phyloP scores from a whole-genome alignment of 2,797 vertebrate species.

The Darevskia mixta region DNA sequence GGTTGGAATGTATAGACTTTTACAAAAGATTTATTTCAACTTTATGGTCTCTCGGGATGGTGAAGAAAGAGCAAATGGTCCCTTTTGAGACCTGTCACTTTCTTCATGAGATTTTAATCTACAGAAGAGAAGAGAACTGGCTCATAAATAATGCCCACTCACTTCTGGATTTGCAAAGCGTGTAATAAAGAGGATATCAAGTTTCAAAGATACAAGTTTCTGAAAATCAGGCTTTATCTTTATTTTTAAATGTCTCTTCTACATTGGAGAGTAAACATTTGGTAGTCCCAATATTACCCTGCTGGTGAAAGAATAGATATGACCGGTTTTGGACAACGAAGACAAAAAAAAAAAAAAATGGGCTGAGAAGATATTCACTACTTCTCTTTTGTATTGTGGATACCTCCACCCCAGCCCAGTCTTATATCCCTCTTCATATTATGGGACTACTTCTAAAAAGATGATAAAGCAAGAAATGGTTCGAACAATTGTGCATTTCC shows the following conservation, averaged over 20 bases:
- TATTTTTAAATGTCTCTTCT: background rate
- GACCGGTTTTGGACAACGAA: background rate
- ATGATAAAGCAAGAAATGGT: background rate
- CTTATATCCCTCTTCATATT: background rate
- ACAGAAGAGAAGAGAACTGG: background rate
- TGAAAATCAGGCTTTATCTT: background rate
- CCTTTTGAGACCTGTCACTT: slow-evolving; percentile 29
- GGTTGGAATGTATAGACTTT: slow-evolving; percentile 31
- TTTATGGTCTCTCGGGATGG: background rate
- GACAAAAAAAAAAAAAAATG: background rate
- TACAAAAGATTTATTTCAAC: slow-evolving; percentile 19
- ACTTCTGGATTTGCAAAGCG: background rate
- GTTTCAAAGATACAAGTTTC: background rate
- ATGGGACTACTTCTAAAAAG: background rate
- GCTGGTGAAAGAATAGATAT: background rate
- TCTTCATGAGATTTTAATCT: background rate
- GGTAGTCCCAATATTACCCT: background rate
- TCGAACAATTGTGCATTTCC: too few species aligned
- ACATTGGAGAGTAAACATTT: background rate
- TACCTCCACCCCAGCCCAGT: too few species aligned
- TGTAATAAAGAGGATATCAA: background rate
- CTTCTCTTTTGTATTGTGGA: background rate
- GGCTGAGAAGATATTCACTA: background rate
- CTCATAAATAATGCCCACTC: background rate
- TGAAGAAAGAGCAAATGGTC: slow-evolving; percentile 22